Percentiles rank a stretch among this genome's conserved stretches.
These are phyloP conservation scores for Apamea epomidion DNA, from an alignment of 2,888 invertebrate genomes.

Conservation along the genomic window DNA sequence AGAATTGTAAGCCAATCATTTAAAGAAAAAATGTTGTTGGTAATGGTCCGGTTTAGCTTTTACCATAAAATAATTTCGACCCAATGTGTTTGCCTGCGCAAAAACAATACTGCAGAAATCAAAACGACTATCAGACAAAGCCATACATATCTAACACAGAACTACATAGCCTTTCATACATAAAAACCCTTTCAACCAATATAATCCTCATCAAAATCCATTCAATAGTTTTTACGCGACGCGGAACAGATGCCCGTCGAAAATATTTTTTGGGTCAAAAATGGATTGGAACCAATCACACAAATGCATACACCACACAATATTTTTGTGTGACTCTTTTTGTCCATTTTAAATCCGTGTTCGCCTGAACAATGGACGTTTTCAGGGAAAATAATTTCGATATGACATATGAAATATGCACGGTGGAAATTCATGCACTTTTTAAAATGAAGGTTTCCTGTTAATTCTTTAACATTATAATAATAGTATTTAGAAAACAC, in stretches of 20 bases:
- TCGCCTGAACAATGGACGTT: neutral
- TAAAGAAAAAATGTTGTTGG: too few species aligned
- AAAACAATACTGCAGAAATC: neutral
- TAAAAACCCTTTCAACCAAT: conserved; percentile 8
- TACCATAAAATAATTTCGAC: neutral
- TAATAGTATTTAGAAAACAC: neutral
- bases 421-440: neutral
- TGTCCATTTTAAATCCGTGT: conserved; percentile 11
- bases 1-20: too few species aligned
- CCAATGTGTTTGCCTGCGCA: too few species aligned
- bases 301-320: conserved; percentile 23
- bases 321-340: conserved; percentile 14
- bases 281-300: conserved; percentile 26
- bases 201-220: conserved; percentile 21
- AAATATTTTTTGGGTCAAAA: conserved; percentile 35
- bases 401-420: neutral
- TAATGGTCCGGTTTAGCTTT: neutral
- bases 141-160: neutral
- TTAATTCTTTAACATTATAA: neutral
- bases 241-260: neutral
- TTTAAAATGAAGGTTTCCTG: neutral
- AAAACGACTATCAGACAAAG: neutral
- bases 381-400: neutral
- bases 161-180: neutral
- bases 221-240: conserved; percentile 35